Conservation (phyloP, 2,888 invertebrate species). For the Cheilosia impressa region DNA sequence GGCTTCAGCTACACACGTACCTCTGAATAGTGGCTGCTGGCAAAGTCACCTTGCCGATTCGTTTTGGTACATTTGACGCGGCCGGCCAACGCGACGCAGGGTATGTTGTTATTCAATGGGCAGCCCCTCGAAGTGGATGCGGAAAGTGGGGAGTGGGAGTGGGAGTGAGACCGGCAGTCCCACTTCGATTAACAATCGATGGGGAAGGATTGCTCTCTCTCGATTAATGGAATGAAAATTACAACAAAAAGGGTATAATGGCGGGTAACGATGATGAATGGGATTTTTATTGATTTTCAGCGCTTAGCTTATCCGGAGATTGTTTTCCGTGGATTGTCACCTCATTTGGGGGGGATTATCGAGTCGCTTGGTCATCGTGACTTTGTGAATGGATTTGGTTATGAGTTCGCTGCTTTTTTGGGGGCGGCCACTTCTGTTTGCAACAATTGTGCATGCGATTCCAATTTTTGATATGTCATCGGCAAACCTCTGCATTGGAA, state of each 20-base stretch:
- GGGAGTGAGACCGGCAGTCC: neutral
- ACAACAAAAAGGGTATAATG: constrained; percentile 67
- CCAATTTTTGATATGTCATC: constrained; percentile 73
- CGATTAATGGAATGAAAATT: constrained; percentile 72
- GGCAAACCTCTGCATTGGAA: constrained; percentile 60
- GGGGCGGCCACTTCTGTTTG: neutral
- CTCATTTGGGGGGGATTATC: constrained; percentile 39
- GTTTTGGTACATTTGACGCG: constrained; percentile 23
- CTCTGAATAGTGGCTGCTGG: neutral
- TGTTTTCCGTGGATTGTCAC: constrained; percentile 59
- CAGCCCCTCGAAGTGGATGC: no score
- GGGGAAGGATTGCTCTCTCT: constrained; percentile 46
- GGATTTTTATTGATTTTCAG: constrained; percentile 67
- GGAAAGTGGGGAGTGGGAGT: no score
- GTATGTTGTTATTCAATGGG: constrained; percentile 40
- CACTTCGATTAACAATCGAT: constrained; percentile 70
- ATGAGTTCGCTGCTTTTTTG: constrained; percentile 30
- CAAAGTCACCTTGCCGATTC: constrained; percentile 42
- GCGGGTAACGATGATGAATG: constrained; percentile 73
- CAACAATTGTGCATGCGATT: constrained; percentile 62
- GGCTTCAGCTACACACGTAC: constrained; percentile 3
- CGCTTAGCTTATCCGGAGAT: neutral
- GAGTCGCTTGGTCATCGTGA: constrained; percentile 27
- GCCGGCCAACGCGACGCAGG: no score
- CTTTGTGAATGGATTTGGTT: constrained; percentile 27